Conservation (phyloP, 1,140 invertebrate species). For the Scaptomyza montana region DNA sequence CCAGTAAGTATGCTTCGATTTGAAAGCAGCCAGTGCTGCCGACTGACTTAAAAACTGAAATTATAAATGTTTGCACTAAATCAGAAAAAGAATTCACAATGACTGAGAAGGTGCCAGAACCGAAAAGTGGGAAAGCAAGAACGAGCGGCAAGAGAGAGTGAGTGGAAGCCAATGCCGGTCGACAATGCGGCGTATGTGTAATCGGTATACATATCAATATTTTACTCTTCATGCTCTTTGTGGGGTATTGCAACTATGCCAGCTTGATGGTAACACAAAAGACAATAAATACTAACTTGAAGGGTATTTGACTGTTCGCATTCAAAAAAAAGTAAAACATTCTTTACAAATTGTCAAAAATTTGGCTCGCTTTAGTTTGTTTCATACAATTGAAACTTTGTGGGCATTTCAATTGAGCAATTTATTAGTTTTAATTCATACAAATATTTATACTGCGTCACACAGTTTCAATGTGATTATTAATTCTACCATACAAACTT, state of each 20-base stretch:
- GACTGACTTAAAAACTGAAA: neutral
- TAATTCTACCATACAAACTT: neutral
- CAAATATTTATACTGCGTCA: conserved; percentile 3
- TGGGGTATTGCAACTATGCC: neutral
- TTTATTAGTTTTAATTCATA: conserved; percentile 6
- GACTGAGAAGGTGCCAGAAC: no score
- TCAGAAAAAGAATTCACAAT: no score
- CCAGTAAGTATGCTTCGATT: conserved; percentile 37
- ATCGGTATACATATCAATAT: conserved; percentile 32
- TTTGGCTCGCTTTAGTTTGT: neutral
- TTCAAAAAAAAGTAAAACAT: neutral
- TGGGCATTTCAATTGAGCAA: conserved; percentile 6
- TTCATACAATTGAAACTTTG: conserved; percentile 8
- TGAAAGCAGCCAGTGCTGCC: neutral
- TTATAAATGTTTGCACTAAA: neutral
- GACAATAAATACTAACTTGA: neutral
- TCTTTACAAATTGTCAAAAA: neutral
- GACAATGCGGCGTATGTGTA: conserved; percentile 64
- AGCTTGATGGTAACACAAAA: neutral
- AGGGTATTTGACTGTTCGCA: neutral
- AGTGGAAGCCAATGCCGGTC: conserved; percentile 33
- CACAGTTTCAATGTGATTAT: neutral
- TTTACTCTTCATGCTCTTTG: neutral
- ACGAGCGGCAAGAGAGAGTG: neutral
- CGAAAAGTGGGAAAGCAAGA: neutral